Conservation (phyloP, 2,888 invertebrate species). For the Trissolcus brochymenae region DNA sequence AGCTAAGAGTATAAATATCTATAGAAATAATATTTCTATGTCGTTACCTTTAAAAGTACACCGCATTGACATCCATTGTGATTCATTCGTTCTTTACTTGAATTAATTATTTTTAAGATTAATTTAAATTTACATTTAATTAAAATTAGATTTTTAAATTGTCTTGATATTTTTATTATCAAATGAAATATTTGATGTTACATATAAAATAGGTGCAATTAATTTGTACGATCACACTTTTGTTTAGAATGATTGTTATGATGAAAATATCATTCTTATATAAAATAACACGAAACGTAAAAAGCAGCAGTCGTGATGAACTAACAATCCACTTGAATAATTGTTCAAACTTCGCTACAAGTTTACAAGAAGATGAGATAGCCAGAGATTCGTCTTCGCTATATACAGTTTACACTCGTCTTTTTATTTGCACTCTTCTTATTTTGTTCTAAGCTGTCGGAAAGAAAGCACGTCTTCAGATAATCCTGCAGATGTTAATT, state of each 20-base stretch:
- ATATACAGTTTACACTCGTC: background rate
- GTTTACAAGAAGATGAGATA: slow-evolving; percentile 3
- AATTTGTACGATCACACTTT: slow-evolving; percentile 12
- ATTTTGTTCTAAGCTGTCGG: slow-evolving; percentile 4
- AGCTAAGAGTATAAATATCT: slow-evolving; percentile 44
- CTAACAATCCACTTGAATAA: slow-evolving; percentile 22
- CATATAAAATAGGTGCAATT: slow-evolving; percentile 3
- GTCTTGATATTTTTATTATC: background rate
- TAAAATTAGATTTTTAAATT: too few relatives aligned
- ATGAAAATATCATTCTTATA: slow-evolving; percentile 24
- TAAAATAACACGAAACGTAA: slow-evolving; percentile 6
- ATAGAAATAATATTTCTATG: slow-evolving; percentile 26
- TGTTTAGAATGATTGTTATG: background rate
- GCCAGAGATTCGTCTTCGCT: background rate
- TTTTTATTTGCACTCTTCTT: background rate
- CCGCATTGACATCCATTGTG: slow-evolving; percentile 14
- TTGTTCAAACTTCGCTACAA: slow-evolving; percentile 19
- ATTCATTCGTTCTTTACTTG: slow-evolving; percentile 19
- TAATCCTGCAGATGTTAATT: slow-evolving; percentile 14
- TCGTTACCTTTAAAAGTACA: slow-evolving; percentile 28
- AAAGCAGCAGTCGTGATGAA: slow-evolving; percentile 7
- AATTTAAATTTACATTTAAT: too few relatives aligned
- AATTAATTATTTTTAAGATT: too few relatives aligned
- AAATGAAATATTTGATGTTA: slow-evolving; percentile 9
- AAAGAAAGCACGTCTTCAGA: slow-evolving; percentile 1